phyloP scores from a whole-genome alignment of 2,797 vertebrate species.

The Erpetoichthys calabaricus region DNA sequence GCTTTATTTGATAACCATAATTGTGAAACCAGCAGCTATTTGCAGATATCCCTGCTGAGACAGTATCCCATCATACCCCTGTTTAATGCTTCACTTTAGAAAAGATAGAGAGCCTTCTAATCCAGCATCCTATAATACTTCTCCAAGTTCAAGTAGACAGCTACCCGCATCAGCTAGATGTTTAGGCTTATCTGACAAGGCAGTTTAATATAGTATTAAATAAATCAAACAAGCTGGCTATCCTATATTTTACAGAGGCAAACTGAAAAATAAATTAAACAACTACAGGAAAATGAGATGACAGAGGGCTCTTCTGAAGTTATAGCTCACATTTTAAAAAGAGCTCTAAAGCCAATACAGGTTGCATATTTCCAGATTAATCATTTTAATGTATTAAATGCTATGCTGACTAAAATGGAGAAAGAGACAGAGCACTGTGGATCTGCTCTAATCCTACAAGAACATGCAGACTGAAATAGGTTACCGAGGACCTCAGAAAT shows the following conservation, averaged over 20 bases:
- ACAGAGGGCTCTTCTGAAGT: no score
- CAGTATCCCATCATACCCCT: constrained; percentile 38
- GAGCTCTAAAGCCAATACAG: no score
- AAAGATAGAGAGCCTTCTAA: constrained; percentile 40
- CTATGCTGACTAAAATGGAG: no score
- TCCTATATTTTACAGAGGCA: not conserved
- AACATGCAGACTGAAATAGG: no score
- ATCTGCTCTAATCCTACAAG: no score
- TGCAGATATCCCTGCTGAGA: constrained; percentile 41
- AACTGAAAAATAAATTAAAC: no score
- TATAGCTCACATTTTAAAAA: no score
- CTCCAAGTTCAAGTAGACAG: constrained; percentile 30
- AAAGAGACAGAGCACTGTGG: no score
- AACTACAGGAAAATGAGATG: no score
- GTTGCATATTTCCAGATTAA: no score
- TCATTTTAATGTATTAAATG: no score
- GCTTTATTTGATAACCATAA: constrained; percentile 46
- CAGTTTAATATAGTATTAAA: not conserved
- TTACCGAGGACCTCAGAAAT: no score
- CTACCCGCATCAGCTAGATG: constrained; percentile 31
- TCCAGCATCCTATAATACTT: constrained; percentile 42
- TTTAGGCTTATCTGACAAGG: constrained; percentile 22
- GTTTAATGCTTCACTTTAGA: constrained; percentile 37
- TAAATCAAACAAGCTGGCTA: not conserved
- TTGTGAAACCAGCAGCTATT: constrained; percentile 38